Percentiles rank a stretch among this genome's conserved stretches.
Conservation (phyloP, 2,888 invertebrate species). For the Polymixis flavicincta region DNA sequence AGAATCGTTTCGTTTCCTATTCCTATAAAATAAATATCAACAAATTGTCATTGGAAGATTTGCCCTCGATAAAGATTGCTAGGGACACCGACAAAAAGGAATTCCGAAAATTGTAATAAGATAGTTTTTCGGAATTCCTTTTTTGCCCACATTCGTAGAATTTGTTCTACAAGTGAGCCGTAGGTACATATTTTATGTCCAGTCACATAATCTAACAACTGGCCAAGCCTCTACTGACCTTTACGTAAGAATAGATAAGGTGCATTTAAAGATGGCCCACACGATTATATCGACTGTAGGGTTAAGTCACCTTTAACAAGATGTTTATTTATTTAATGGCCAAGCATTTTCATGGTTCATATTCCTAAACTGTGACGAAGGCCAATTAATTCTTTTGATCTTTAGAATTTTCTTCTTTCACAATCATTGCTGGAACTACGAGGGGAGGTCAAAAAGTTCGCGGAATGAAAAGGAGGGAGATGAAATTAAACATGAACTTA, state of each 20-base stretch:
- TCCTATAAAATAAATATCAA: not conserved
- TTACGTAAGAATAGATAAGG: constrained; percentile 54
- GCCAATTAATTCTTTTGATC: not conserved
- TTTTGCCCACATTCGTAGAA: not conserved
- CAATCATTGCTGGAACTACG: not conserved
- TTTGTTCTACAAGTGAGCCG: constrained; percentile 14
- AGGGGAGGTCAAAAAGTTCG: no score
- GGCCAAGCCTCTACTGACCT: constrained; percentile 69
- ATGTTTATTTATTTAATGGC: constrained; percentile 13
- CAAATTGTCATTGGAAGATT: constrained; percentile 1
- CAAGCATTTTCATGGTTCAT: constrained; percentile 1
- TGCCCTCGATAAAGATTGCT: not conserved
- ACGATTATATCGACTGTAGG: constrained; percentile 49
- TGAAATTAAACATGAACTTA: no score
- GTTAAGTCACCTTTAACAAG: constrained; percentile 13
- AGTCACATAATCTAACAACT: constrained; percentile 40
- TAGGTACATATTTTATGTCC: constrained; percentile 10
- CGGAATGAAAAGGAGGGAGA: no score
- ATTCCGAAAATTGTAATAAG: not conserved
- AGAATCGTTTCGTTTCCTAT: not conserved
- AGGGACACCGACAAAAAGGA: no score
- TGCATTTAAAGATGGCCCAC: constrained; percentile 50
- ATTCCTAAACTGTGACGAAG: not conserved
- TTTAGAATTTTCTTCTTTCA: not conserved
- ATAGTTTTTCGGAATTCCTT: not conserved